Base-by-base conservation (phyloP, 2,113 vertebrate species). In the Pelusios castaneus region DNA sequence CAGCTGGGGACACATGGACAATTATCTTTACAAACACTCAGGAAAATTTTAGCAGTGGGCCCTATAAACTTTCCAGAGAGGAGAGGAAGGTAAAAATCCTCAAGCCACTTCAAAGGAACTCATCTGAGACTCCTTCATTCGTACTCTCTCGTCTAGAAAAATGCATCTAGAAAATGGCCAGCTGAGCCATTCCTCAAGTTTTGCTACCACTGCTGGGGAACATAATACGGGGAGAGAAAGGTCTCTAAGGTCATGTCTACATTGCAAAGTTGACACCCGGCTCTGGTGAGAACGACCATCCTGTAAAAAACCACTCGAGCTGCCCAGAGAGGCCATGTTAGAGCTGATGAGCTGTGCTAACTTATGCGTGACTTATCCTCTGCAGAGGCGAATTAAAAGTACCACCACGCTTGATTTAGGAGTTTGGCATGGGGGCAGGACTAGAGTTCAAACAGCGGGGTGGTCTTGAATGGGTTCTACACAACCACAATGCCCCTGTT, bases 171-270 rank as follows among this genome's bases (percentile, higher is more conserved):
- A 54, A 75, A 29, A 0, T 38, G 21, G 0, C 70, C 78, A 47
- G 38, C 82, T 14, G 17, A 10, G 8, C 34, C 31, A 11, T 11
- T 29, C 56, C 56, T 58, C 56, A n/a, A 1, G 14, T 70, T 41
- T 80, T 89, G 51, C 51, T 52, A 4, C 10, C 27, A 19, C n/a
- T 38, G 2, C 13, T 9, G 3, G 21, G 7, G 2, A 0, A 8
- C 21, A n/a, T 52, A 14, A 27, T 0, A 0, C 17, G 10, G 0
- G 8, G 55, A 81, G n/a, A 10, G 7, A 14, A 60, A 10, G 83
- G 52, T 86, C 84, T 82, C 82, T 67, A 1, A 19, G 8, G 14
- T 27, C 56, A 17, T 55, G 55, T 31, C 76, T 56, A 81, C 87
- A 2, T 1, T 0, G 0, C 43, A 58, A 8, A 14, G 45, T 2